Conservation (phyloP, 2,797 vertebrate genomes). For the Sternotherus odoratus region DNA sequence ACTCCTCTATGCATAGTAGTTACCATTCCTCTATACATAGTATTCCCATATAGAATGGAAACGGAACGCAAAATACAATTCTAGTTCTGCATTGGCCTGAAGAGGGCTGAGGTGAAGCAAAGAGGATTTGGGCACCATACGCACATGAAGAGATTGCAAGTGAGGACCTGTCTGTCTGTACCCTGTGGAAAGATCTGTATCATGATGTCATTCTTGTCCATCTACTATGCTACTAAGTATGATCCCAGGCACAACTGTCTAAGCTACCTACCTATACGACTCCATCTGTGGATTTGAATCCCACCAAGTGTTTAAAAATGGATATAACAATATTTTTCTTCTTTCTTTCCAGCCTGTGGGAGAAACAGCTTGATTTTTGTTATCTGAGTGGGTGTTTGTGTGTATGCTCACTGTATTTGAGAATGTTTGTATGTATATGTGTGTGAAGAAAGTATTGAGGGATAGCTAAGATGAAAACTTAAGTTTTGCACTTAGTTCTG, state of each 20-base stretch:
- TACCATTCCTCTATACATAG: not conserved
- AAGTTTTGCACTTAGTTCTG: not conserved
- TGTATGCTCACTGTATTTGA: not conserved
- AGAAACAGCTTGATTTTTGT: not conserved
- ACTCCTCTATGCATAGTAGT: not conserved
- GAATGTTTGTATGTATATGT: not conserved
- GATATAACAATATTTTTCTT: not conserved
- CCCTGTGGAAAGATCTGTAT: not conserved
- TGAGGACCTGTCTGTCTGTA: not conserved
- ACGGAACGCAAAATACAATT: not conserved
- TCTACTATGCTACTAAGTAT: not conserved
- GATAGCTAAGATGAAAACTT: not conserved
- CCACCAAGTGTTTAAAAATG: not conserved
- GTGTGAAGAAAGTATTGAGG: not conserved
- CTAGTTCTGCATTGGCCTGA: not conserved
- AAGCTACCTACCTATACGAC: not conserved
- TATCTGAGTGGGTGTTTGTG: not conserved
- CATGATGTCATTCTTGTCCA: not conserved
- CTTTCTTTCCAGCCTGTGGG: not conserved
- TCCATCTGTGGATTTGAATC: not conserved
- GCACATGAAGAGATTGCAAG: not conserved
- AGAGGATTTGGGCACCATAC: not conserved
- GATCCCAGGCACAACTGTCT: not conserved
- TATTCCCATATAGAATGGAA: not conserved
- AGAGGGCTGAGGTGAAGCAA: not conserved